Percentiles rank a stretch among this genome's conserved stretches.
phyloP scores from a whole-genome alignment of 2,888 invertebrate species.

The Clostera curtula region DNA sequence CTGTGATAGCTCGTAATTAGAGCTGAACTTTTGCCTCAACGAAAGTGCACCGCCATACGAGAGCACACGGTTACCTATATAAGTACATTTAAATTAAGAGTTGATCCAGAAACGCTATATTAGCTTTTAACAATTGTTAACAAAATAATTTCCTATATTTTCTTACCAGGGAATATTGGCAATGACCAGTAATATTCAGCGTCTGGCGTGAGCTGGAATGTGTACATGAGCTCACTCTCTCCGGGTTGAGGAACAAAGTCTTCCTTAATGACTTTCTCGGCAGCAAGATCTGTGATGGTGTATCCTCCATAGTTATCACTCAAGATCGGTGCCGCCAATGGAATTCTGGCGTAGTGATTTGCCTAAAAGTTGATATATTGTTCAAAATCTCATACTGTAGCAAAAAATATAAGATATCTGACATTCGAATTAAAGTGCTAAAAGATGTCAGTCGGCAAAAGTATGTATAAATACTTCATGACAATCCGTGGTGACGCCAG shows the following conservation, averaged over 20 bases:
- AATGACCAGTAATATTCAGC: constrained; percentile 59
- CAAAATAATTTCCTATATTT: not conserved
- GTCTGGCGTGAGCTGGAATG: constrained; percentile 41
- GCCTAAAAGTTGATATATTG: constrained; percentile 36
- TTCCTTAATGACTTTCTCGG: constrained; percentile 43
- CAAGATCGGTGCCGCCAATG: constrained; percentile 52
- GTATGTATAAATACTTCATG: constrained; percentile 62
- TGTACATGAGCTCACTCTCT: constrained; percentile 55
- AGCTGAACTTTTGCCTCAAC: constrained; percentile 82
- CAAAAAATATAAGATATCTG: too few species aligned
- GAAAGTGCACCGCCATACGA: constrained; percentile 91
- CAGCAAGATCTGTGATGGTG: constrained; percentile 48
- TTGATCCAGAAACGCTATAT: not conserved
- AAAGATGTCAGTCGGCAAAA: not conserved
- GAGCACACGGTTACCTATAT: constrained; percentile 80
- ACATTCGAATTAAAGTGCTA: not conserved
- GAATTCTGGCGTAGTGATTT: constrained; percentile 41
- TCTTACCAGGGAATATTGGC: constrained; percentile 55
- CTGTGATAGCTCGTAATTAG: constrained; percentile 59
- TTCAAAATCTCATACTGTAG: too few species aligned
- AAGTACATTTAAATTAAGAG: not conserved
- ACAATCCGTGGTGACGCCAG: constrained; percentile 85
- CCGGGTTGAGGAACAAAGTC: constrained; percentile 49
- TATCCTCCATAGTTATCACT: constrained; percentile 58
- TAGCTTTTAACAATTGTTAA: not conserved